Base-by-base conservation (phyloP, 2,888 invertebrate genomes). In the Leptothorax acervorum region DNA sequence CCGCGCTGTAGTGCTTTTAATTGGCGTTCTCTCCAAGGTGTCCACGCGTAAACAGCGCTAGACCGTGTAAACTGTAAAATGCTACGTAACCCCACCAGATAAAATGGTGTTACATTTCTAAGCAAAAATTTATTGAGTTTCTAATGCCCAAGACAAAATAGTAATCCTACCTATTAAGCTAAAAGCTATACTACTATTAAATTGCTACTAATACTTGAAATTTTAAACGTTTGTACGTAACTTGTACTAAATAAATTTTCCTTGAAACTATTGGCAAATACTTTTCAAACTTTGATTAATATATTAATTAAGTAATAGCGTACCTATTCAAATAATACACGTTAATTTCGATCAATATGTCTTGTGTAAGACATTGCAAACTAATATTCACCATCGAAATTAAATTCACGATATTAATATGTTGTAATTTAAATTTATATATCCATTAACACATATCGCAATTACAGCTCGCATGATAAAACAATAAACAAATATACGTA, bases 21-120 rank as follows among this genome's bases (percentile, higher is more conserved):
- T 81, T 81, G 79, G 39, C 35, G 51, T 62, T 73, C 73, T 39
- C 73, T 39, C 73, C 12, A 28, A 55, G 60, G 73, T 48, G 60
- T 71, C 23, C 60, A 60, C 57, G 79, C 48, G 71, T 48, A 60
- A 79, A 79, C 45, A 48, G 15, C 48, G 79, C 57, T 23, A 48
- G n/a, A 48, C 18, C n/a, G 31, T 45, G 45, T 35, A 57, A 57
- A 60, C 48, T 48, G 23, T 51, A 35, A 57, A 8, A 28, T 12
- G n/a, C 35, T 15, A 45, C 3, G 79, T 60, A 71, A 79, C 48
- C 8, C 23, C 18, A 23, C 28, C 4, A 57, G 11, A 28, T 48
- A 39, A 62, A 23, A 39, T 11, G 28, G 18, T 60, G 8, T 31
- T 51, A 23, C 53, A 23, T 23, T 9, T n/a, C n/a, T 55, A 3